Conservation (phyloP, 2,797 vertebrate species). For the Chloroceryle amazona region DNA sequence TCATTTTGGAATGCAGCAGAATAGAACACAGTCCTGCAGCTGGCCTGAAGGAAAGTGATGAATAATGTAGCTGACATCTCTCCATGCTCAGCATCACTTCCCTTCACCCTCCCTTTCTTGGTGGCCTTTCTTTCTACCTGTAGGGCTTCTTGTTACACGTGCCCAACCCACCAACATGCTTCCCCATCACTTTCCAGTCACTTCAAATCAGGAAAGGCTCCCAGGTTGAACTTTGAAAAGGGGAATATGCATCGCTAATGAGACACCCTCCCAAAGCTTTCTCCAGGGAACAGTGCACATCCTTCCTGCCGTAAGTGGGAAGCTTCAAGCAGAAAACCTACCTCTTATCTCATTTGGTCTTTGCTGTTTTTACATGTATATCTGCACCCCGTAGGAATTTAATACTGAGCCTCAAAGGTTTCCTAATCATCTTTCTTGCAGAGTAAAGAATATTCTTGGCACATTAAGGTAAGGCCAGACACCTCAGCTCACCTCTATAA, state of each 20-base stretch:
- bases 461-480: neutral
- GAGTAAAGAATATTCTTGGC: neutral
- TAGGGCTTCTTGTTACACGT: conserved; percentile 21
- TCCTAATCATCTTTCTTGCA: neutral
- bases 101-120: neutral
- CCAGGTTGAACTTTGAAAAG: neutral
- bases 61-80: conserved; percentile 53
- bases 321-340: conserved; percentile 11
- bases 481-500: neutral
- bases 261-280: neutral
- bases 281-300: neutral
- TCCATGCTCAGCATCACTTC: neutral
- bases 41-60: conserved; percentile 29
- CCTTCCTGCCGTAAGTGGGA: neutral
- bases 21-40: neutral
- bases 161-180: neutral
- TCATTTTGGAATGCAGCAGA: conserved; percentile 13
- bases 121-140: conserved; percentile 39
- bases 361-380: neutral
- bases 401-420: neutral
- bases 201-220: conserved; percentile 26
- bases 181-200: neutral
- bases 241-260: neutral
- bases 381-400: neutral
- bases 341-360: neutral